Conservation (phyloP, 2,888 invertebrate genomes). For the Cataglyphis rosenhaueri region DNA sequence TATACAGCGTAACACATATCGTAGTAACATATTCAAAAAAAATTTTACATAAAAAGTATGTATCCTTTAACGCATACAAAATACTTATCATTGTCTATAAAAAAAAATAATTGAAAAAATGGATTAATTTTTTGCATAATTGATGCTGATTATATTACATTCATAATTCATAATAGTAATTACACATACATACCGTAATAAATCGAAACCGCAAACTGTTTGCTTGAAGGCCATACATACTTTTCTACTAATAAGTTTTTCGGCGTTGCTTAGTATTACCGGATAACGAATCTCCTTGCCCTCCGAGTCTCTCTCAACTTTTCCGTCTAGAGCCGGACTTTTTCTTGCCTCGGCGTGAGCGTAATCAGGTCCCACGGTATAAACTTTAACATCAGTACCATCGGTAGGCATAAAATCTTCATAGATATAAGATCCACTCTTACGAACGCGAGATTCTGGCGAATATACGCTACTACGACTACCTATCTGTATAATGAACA, state of each 20-base stretch:
- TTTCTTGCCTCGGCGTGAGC: slow-evolving; percentile 99
- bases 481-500: slow-evolving; percentile 91
- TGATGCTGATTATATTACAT: not conserved
- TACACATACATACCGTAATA: slow-evolving; percentile 89
- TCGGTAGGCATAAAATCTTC: slow-evolving; percentile 99
- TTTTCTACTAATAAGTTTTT: slow-evolving; percentile 98
- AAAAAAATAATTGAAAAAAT: not conserved
- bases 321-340: slow-evolving; percentile 99
- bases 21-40: slow-evolving; percentile 2
- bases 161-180: not conserved
- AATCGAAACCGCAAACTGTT: slow-evolving; percentile 99
- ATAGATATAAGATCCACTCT: slow-evolving; percentile 99
- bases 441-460: slow-evolving; percentile 97
- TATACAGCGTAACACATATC: not conserved
- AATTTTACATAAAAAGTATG: not conserved
- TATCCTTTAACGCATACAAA: not conserved
- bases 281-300: slow-evolving; percentile 99
- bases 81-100: not conserved
- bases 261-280: slow-evolving; percentile 98
- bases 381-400: slow-evolving; percentile 93
- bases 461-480: slow-evolving; percentile 99
- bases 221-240: slow-evolving; percentile 99
- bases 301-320: slow-evolving; percentile 98
- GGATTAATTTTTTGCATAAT: not conserved
- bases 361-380: slow-evolving; percentile 99